These are phyloP conservation scores for Agrilus cyanescens DNA, from an alignment of 2,888 invertebrate species.

Conservation along the genomic window DNA sequence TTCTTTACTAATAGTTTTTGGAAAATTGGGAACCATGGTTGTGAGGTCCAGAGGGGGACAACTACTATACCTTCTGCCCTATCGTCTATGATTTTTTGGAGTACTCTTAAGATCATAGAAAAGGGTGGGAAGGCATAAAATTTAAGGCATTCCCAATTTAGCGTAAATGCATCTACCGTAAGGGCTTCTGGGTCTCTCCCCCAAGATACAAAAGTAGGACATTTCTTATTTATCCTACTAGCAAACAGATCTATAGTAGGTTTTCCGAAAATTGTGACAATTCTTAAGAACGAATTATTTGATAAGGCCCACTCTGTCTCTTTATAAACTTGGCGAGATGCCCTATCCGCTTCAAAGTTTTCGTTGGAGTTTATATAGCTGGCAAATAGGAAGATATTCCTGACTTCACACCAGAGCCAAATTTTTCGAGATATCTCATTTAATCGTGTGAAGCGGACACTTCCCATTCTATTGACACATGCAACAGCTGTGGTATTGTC, in stretches of 20 bases:
- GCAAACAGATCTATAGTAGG: conserved; percentile 8
- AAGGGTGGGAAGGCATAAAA: conserved; percentile 6
- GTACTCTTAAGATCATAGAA: too few species aligned
- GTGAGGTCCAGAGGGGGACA: conserved; percentile 9
- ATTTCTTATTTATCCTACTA: conserved; percentile 6
- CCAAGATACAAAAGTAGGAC: conserved; percentile 6
- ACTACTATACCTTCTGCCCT: conserved; percentile 10
- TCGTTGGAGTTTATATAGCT: not conserved
- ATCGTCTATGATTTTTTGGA: conserved; percentile 4
- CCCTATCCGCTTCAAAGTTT: not conserved
- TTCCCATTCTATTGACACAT: conserved; percentile 17
- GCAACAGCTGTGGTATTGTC: conserved; percentile 17
- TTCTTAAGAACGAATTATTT: too few species aligned
- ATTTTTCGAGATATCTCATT: conserved; percentile 16
- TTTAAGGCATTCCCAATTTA: conserved; percentile 1
- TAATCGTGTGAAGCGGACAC: conserved; percentile 14
- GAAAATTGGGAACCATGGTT: conserved; percentile 11
- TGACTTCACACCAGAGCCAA: conserved; percentile 15
- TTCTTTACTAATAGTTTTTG: too few species aligned
- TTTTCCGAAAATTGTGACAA: not conserved
- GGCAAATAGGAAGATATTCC: conserved; percentile 6
- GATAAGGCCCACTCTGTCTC: too few species aligned
- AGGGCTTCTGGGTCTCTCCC: conserved; percentile 5
- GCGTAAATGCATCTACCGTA: conserved; percentile 10
- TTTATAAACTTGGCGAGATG: not conserved